Percentiles rank a stretch among this genome's conserved stretches.
Evolutionary conservation across 2,797 vertebrate species (phyloP).

Genomic region (Megaceryle alcyon): DNA sequence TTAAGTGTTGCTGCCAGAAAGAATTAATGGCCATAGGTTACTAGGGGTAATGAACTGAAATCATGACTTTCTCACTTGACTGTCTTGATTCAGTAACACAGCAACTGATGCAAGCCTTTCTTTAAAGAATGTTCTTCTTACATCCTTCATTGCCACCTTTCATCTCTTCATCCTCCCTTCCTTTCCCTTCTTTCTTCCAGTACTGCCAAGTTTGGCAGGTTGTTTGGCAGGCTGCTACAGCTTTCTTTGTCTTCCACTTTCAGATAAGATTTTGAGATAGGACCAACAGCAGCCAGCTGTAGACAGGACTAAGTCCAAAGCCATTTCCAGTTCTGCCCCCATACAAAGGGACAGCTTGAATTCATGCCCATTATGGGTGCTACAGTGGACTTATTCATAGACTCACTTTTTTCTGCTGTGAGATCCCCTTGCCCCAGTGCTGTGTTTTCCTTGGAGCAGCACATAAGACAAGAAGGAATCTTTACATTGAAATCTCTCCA

Average conservation of each 20-base stretch:
- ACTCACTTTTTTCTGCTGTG: not conserved
- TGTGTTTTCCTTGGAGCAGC: slow-evolving; percentile 14
- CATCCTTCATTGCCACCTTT: not conserved
- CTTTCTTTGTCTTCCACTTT: not conserved
- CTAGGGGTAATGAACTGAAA: not conserved
- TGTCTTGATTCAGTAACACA: not conserved
- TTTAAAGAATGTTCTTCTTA: not conserved
- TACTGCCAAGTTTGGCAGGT: not conserved
- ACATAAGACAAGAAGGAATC: not conserved
- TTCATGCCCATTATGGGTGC: not conserved
- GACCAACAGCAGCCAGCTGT: not conserved
- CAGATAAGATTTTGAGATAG: not conserved
- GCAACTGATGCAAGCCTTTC: not conserved
- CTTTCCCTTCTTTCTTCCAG: not conserved
- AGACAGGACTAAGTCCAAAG: not conserved
- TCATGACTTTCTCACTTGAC: not conserved
- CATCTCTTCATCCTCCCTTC: not conserved
- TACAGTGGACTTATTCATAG: not conserved
- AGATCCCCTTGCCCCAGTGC: not conserved
- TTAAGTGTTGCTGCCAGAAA: not conserved
- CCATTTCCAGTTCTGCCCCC: not conserved
- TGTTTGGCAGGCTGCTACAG: not conserved
- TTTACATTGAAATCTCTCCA: not conserved
- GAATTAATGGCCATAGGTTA: not conserved
- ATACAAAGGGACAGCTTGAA: not conserved